These are phyloP conservation scores for Aricia agestis DNA, from an alignment of 1,140 invertebrate genomes.

Conservation along the genomic window DNA sequence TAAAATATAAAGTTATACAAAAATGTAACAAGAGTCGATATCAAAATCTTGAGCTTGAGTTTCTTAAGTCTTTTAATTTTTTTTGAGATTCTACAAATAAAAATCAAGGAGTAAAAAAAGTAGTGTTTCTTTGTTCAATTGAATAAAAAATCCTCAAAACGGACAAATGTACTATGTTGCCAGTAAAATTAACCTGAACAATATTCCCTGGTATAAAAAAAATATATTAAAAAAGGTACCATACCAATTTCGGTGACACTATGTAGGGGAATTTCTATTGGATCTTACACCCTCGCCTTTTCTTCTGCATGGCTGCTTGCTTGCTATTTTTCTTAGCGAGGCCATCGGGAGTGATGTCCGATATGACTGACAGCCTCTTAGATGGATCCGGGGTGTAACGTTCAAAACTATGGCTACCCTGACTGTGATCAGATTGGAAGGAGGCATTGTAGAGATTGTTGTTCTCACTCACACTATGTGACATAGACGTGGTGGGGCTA, in stretches of 20 bases:
- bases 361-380: constrained; percentile 64
- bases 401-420: constrained; percentile 35
- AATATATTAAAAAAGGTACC: neutral
- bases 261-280: constrained; percentile 34
- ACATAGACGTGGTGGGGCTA: constrained; percentile 34
- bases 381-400: constrained; percentile 45
- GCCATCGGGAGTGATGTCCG: constrained; percentile 66
- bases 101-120: neutral
- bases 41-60: constrained; percentile 7
- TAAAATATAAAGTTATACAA: constrained; percentile 14
- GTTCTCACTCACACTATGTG: constrained; percentile 61
- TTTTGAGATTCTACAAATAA: neutral
- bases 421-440: constrained; percentile 45
- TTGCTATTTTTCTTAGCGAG: constrained; percentile 63
- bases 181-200: too few species aligned
- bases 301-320: constrained; percentile 58
- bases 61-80: neutral
- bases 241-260: neutral
- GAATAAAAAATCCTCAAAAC: too few species aligned
- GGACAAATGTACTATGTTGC: too few species aligned
- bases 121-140: too few species aligned
- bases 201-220: neutral
- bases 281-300: constrained; percentile 65
- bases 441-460: constrained; percentile 58
- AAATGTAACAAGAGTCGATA: constrained; percentile 19